Evolutionary conservation across 2,113 vertebrate species (phyloP).

Genomic region (Lepus timidus): DNA sequence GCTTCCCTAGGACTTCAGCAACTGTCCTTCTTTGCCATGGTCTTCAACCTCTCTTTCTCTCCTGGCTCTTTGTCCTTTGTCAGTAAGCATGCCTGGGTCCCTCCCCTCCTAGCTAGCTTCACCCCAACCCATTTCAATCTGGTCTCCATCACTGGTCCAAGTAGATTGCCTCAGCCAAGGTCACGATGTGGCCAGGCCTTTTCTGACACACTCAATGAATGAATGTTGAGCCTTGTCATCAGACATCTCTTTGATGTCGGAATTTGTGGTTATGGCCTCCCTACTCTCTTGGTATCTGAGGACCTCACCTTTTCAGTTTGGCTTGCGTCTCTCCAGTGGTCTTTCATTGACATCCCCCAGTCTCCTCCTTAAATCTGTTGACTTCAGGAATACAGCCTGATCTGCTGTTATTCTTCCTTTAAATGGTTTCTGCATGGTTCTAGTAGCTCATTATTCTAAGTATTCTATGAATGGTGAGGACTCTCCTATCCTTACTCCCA

Average conservation of each 20-base stretch:
- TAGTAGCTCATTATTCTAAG: neutral
- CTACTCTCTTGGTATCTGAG: neutral
- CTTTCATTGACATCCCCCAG: neutral
- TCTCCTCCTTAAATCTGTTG: neutral
- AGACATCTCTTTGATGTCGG: neutral
- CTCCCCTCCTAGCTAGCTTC: neutral
- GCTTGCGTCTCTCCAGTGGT: neutral
- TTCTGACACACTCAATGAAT: neutral
- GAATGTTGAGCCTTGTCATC: neutral
- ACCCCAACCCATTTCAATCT: neutral
- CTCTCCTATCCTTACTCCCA: neutral
- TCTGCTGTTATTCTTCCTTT: neutral
- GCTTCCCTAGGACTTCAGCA: neutral
- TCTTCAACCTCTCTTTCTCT: neutral
- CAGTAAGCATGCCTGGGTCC: neutral
- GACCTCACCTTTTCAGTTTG: neutral
- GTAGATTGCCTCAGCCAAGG: neutral
- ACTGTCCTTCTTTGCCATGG: neutral
- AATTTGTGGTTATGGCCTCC: neutral
- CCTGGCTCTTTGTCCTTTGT: neutral
- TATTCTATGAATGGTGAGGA: neutral
- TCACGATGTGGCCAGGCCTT: neutral
- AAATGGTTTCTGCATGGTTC: neutral
- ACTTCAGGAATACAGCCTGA: neutral
- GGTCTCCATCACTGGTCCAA: neutral